phyloP scores from a whole-genome alignment of 2,113 vertebrate species.

The Phyllostomus hastatus region DNA sequence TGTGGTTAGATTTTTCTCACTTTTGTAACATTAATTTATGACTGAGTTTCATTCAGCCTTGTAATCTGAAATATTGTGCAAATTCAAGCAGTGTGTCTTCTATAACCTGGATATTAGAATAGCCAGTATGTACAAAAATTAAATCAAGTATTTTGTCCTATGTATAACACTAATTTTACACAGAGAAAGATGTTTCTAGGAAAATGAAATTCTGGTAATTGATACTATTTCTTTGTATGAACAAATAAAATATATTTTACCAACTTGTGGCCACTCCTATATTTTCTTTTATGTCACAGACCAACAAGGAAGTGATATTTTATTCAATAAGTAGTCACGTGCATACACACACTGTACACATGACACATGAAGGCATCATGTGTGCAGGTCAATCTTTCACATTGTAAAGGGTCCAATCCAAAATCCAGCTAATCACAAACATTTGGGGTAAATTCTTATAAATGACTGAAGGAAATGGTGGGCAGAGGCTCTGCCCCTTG shows the following conservation, averaged over 20 bases:
- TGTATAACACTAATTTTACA: slow-evolving; percentile 98
- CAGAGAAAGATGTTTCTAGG: slow-evolving; percentile 94
- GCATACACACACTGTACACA: rapidly evolving
- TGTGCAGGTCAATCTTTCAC: neutral
- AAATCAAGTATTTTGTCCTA: slow-evolving; percentile 95
- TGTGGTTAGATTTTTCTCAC: slow-evolving; percentile 68
- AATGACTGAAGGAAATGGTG: neutral
- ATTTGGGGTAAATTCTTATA: neutral
- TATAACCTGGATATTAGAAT: slow-evolving; percentile 88
- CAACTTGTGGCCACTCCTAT: slow-evolving; percentile 71
- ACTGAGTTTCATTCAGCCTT: slow-evolving; percentile 93
- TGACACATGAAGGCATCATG: neutral
- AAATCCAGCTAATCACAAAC: neutral
- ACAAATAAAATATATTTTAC: slow-evolving; percentile 99
- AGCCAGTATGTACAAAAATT: slow-evolving; percentile 87
- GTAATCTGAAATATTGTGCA: slow-evolving; percentile 81
- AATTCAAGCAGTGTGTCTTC: slow-evolving; percentile 81
- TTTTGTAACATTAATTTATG: slow-evolving; percentile 82
- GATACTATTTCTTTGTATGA: slow-evolving; percentile 98
- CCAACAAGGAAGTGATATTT: neutral
- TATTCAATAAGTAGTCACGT: neutral
- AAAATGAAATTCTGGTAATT: slow-evolving; percentile 95
- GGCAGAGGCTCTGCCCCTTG: too few relatives aligned
- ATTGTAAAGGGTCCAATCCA: neutral
- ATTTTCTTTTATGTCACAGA: neutral